phyloP scores from a whole-genome alignment of 2,888 invertebrate species.

The Dryococelus australis region DNA sequence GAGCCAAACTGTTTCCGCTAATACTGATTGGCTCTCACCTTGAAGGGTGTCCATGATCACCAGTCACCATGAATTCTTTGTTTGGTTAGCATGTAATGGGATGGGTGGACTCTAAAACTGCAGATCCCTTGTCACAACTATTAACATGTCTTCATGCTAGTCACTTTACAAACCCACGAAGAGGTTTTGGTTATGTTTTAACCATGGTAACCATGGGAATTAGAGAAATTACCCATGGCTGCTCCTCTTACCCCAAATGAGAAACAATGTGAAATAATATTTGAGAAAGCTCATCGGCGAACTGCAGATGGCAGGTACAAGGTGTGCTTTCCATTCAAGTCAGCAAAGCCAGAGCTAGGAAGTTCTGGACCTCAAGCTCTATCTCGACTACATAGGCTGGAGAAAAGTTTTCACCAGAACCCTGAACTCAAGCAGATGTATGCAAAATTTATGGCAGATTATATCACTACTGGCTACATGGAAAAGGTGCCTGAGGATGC shows the following conservation, averaged over 20 bases:
- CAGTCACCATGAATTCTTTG: neutral
- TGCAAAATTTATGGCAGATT: too few relatives aligned
- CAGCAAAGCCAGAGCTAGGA: too few relatives aligned
- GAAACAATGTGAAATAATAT: neutral
- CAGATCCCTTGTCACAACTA: neutral
- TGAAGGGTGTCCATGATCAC: neutral
- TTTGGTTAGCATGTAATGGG: neutral
- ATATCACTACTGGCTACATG: too few relatives aligned
- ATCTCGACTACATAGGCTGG: too few relatives aligned
- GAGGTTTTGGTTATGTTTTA: too few relatives aligned
- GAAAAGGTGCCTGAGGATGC: too few relatives aligned
- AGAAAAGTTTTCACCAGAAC: too few relatives aligned
- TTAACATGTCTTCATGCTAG: neutral
- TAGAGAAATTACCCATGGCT: neutral
- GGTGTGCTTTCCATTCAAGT: too few relatives aligned
- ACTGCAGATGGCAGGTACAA: too few relatives aligned
- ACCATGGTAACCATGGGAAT: neutral
- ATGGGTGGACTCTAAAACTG: neutral
- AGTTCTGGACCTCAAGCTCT: too few relatives aligned
- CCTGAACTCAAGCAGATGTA: too few relatives aligned
- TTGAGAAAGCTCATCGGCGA: too few relatives aligned
- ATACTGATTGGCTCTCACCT: neutral
- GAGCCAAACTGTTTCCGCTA: neutral
- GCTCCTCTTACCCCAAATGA: neutral
- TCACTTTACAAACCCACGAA: neutral